Evolutionary conservation across 1,140 invertebrate genomes (phyloP).

Genomic region (Drosophila takahashii): DNA sequence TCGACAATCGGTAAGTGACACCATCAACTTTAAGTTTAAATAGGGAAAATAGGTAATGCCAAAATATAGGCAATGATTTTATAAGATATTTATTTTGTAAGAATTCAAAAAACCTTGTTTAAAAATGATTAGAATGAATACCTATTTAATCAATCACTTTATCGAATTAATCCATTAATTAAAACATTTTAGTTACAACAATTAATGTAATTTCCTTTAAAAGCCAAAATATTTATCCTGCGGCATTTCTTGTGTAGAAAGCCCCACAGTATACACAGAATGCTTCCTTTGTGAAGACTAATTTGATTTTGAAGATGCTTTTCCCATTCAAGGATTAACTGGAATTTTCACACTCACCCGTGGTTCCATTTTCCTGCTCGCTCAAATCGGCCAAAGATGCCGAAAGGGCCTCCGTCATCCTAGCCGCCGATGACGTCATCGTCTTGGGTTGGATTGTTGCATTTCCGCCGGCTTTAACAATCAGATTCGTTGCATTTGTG

Average conservation of each 20-base stretch:
- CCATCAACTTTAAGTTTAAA: not conserved
- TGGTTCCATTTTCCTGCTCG: constrained; percentile 73
- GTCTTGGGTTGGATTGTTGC: constrained; percentile 57
- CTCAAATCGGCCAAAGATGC: constrained; percentile 63
- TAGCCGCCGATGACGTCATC: constrained; percentile 40
- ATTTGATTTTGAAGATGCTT: constrained; percentile 61
- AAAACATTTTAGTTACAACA: too few species aligned
- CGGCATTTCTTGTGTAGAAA: too few species aligned
- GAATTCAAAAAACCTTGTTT: too few species aligned
- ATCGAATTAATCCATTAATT: too few species aligned
- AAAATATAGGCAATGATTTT: not conserved
- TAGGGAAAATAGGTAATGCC: not conserved
- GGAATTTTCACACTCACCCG: constrained; percentile 68
- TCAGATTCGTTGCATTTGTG: constrained; percentile 60
- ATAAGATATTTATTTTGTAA: too few species aligned
- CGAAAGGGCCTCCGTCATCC: constrained; percentile 58
- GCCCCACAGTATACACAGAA: not conserved
- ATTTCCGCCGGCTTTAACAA: constrained; percentile 64
- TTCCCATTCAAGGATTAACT: constrained; percentile 22
- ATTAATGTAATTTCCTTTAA: too few species aligned
- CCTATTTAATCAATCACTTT: too few species aligned
- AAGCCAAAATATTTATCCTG: too few species aligned
- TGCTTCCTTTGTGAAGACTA: constrained; percentile 44
- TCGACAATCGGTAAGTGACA: not conserved
- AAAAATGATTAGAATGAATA: too few species aligned